Evolutionary conservation across 2,888 invertebrate genomes (phyloP), one percentile per base, ranked within the genome.

Genomic region (Sinelater perroti): DNA sequence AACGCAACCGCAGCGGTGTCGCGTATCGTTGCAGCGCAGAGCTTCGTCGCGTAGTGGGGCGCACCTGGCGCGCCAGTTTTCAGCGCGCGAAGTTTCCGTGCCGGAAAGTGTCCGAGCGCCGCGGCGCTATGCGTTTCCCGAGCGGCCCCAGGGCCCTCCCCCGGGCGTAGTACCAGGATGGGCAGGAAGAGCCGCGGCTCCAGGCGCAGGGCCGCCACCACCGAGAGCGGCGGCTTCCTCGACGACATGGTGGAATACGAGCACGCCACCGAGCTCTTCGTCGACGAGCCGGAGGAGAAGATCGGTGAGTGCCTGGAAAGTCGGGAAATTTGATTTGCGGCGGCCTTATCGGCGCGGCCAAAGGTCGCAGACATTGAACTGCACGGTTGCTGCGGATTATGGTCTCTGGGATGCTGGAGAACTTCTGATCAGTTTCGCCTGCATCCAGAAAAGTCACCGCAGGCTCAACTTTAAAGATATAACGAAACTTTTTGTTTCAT

Each of bases 201-300:
- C 10, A 53, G 24, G 24, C 24, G 49, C 13, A 45, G 58, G 10
- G 52, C 58, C 13, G 42, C 38, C 20, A 53, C 53, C 6, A 53
- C 49, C 7, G 53, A 49, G 36, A 57, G 42, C 30, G 28, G 20
- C 10, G 26, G 46, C 21, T 17, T 21, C 16, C 31, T 45, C 11
- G 40, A 18, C 3, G 30, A 58, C 7, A 58, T 54, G 53, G n/a
- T n/a, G n/a, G 49, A 44, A 4, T 26, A 45, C 8, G 52, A 53
- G 7, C 16, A 33, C 14, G 18, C 33, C 4, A 18, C 21, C 5
- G 44, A 56, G 14, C 8, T 38, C 20, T 28, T 47, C 1, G 20
- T 20, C 1, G 53, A 49, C 31, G n/a, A 17, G 8, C 13, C 5
- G 4, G 53, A 52, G 8, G 45, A 52, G 18, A 44, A 35, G 49